These are phyloP conservation scores for Seriola quinqueradiata DNA, from an alignment of 2,113 vertebrate species.

Conservation along the genomic window DNA sequence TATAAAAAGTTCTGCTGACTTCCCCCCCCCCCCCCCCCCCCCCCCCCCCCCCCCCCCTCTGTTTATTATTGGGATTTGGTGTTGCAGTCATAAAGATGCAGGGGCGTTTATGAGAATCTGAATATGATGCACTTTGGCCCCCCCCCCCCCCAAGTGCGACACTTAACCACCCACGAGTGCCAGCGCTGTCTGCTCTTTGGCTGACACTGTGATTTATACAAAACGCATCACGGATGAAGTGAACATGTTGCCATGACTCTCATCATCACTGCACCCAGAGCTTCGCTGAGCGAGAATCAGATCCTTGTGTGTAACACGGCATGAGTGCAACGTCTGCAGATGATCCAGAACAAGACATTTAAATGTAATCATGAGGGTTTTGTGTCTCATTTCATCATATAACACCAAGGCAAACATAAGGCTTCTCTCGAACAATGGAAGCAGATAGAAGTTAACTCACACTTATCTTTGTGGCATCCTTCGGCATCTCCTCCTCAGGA, in stretches of 20 bases:
- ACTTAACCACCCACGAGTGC: slow-evolving; percentile 44
- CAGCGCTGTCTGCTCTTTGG: slow-evolving; percentile 20
- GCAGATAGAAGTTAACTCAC: slow-evolving; percentile 84
- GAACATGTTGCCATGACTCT: slow-evolving; percentile 19
- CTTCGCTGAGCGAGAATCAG: background rate
- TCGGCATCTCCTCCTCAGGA: slow-evolving; percentile 88
- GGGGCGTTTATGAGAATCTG: slow-evolving; percentile 49
- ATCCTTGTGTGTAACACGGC: slow-evolving; percentile 14
- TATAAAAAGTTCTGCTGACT: slow-evolving; percentile 44
- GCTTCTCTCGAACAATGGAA: slow-evolving; percentile 21
- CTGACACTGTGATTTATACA: slow-evolving; percentile 40
- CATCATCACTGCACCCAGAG: background rate
- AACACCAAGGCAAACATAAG: slow-evolving; percentile 28
- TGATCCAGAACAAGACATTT: slow-evolving; percentile 36
- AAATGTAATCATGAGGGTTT: slow-evolving; percentile 29
- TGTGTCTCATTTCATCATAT: slow-evolving; percentile 24
- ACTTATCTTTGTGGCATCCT: slow-evolving; percentile 96
- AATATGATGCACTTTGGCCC: slow-evolving; percentile 27
- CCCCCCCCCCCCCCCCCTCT: slow-evolving; percentile 3
- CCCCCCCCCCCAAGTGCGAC: background rate
- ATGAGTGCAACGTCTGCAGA: slow-evolving; percentile 35
- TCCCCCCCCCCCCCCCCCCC: too few species aligned
- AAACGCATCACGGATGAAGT: slow-evolving; percentile 14
- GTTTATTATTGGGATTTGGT: slow-evolving; percentile 40
- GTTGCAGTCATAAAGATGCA: slow-evolving; percentile 47